A percentile compares a stretch with the other conserved stretches of the same genome.
Evolutionary conservation across 2,113 vertebrate species (phyloP).

Genomic region (Hassar affinis): DNA sequence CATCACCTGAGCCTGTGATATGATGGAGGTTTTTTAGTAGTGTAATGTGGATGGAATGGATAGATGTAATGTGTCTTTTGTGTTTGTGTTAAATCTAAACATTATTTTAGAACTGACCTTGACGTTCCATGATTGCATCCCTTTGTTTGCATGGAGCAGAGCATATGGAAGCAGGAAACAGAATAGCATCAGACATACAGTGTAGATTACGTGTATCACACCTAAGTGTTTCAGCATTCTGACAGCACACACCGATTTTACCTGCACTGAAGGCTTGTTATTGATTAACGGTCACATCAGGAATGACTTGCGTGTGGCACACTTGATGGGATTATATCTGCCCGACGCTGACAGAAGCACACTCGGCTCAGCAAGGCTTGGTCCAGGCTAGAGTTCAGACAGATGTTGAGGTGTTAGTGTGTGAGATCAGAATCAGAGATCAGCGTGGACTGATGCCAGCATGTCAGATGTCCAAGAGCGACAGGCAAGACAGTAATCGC

Average conservation of each 20-base stretch:
- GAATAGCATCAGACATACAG: not conserved
- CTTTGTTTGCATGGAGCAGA: not conserved
- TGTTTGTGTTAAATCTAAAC: not conserved
- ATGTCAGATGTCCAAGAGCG: slow-evolving; percentile 49
- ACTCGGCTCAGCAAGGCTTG: slow-evolving; percentile 22
- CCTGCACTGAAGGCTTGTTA: slow-evolving; percentile 24
- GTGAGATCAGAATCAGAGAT: slow-evolving; percentile 14
- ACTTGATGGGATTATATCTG: slow-evolving; percentile 31
- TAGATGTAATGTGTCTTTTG: not conserved
- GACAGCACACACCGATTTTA: slow-evolving; percentile 13
- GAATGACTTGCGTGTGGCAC: slow-evolving; percentile 32
- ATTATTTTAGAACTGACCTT: not conserved
- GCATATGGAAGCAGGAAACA: not conserved
- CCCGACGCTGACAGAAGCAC: slow-evolving; percentile 39
- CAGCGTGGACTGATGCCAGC: slow-evolving; percentile 13
- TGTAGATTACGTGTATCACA: not conserved
- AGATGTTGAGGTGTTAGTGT: slow-evolving; percentile 23
- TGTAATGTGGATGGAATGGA: not conserved
- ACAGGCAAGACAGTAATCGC: slow-evolving; percentile 61
- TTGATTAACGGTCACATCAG: slow-evolving; percentile 39
- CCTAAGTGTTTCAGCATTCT: not conserved
- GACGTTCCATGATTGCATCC: not conserved
- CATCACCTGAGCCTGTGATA: not conserved
- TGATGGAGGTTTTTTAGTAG: not conserved
- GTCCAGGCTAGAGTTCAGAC: not conserved